Evolutionary conservation across 2,888 invertebrate species (phyloP), one percentile per base, ranked within the genome.

Genomic region (Eledona agricola): DNA sequence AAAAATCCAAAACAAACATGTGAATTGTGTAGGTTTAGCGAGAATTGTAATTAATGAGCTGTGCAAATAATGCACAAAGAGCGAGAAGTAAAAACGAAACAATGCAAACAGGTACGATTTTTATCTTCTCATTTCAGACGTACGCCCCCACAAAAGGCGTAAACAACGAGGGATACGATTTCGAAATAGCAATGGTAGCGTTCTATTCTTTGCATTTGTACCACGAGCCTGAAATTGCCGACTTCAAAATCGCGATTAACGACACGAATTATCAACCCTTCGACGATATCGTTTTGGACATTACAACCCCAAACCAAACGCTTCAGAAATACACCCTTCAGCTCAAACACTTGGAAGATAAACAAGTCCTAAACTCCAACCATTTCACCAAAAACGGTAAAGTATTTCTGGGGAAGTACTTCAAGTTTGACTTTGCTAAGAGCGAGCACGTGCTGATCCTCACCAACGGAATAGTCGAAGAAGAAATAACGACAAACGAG

Each of bases 161-260:
- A 1, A 34, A 45, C 23, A 45, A 45, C 10, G 45, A 45, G 16
- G 45, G 45, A 4, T 45, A 45, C 31, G 45, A 45, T 2, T 45
- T 45, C 11, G 45, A 45, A 34, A 11, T 34, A 1, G 32, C 45
- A 7, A 45, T 45, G 32, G 7, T 34, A 13, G n/a, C 25, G 13
- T 34, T 23, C 25, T 45, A 45, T 13, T 23, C 32, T 13, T 32
- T 45, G 2, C 25, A 34, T 9, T 16, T 45, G 2, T 25, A 23
- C n/a, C 34, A 45, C 34, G 34, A 32, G 9, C 7, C 11, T 2
- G 11, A 32, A 11, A 15, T 45, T 10, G 4, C 4, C 0, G 25
- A 45, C 11, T 34, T 45, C 25, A 45, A 45, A 34, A 23, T 45
- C 5, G 45, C 45, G 1, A 45, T 45, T 12, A 34, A 45, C 12